A percentile compares a stretch with the other conserved stretches of the same genome.
phyloP scores from a whole-genome alignment of 2,113 vertebrate genomes.

The Gopherus evgoodei region DNA sequence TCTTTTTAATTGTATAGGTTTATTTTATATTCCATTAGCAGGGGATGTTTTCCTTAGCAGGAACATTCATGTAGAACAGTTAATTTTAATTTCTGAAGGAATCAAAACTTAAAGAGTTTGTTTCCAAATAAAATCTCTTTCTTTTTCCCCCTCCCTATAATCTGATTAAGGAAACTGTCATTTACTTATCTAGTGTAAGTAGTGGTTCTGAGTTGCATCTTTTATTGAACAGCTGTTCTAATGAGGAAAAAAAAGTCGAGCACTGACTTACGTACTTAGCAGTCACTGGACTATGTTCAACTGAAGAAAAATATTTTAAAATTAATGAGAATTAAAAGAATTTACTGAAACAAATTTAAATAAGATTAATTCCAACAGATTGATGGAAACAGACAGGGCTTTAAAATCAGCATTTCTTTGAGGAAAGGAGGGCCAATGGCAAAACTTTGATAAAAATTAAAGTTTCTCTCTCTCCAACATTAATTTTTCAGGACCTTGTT shows the following conservation, averaged over 20 bases:
- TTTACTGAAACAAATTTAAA: background rate
- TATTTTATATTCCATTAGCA: conserved; percentile 57
- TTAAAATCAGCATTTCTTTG: background rate
- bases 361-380: background rate
- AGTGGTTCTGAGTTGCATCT: background rate
- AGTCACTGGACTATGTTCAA: conserved; percentile 20
- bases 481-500: conserved; percentile 27
- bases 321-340: background rate
- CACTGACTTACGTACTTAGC: background rate
- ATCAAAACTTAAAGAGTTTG: conserved; percentile 28
- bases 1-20: conserved; percentile 60
- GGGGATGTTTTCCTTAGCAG: conserved; percentile 49
- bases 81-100: conserved; percentile 60
- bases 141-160: background rate
- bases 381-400: background rate
- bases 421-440: background rate
- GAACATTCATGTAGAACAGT: conserved; percentile 53
- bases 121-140: background rate
- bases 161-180: background rate
- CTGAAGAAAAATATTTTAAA: background rate
- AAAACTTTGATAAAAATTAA: background rate
- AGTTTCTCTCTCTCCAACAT: conserved; percentile 8
- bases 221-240: background rate
- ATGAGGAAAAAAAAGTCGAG: background rate
- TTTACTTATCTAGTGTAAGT: background rate